Evolutionary conservation across 2,888 invertebrate species (phyloP), one percentile per base, ranked within the genome.

Genomic region (Himalopsyche japonica): DNA sequence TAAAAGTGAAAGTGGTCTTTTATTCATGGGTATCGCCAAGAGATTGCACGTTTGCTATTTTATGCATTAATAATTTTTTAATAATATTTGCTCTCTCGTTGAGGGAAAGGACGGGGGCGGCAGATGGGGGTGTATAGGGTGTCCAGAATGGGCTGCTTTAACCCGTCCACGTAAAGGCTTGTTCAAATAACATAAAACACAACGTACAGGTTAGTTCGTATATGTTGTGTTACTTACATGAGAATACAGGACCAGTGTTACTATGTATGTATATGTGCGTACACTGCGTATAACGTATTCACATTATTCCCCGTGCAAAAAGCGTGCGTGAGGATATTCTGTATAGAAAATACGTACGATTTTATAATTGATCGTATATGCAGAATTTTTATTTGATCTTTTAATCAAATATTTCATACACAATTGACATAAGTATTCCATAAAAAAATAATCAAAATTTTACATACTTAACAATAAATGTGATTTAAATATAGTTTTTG

Each of bases 101-200:
- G 82, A 20, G 37, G 48, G 81, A 27, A 76, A 76, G 43, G 24
- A 27, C 20, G 77, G 47, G 27, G 81, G 81, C n/a, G n/a, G 81
- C 20, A 20, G 43, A 34, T 43, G 20, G 32, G 80, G 15, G 49
- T 20, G 43, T 43, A 43, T 12, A 20, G 81, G 70, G 76, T 70
- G 70, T 43, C 76, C 15, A 27, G 83, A 84, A 84, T 76, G 49
- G 80, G 82, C 32, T 70, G 81, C 81, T 81, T 83, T 82, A 82
- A 82, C 85, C 82, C 85, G 85, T 83, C 79, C 85, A 85, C 85
- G 83, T 85, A 85, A 81, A 79, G 83, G 85, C 85, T 83, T 85
- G 85, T 79, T 83, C 85, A 83, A 85, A 83, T 85, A 85, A 85
- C 85, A 83, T 83, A 83, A 85, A 85, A 83, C 83, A 83, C 80